Evolutionary conservation across 2,888 invertebrate genomes (phyloP).

Genomic region (Pinctada fucata): DNA sequence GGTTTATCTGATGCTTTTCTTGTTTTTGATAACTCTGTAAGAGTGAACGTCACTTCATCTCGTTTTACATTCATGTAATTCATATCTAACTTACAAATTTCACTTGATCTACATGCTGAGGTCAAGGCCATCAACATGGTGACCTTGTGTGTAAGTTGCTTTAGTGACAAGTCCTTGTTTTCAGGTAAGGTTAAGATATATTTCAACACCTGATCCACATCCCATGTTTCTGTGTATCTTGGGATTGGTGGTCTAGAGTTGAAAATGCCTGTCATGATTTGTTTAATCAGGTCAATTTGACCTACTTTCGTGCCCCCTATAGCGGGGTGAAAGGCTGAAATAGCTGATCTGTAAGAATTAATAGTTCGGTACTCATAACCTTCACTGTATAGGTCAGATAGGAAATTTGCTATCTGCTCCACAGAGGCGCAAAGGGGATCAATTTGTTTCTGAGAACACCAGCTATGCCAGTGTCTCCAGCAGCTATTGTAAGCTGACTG

Average conservation of each 20-base stretch:
- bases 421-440: slow-evolving; percentile 16
- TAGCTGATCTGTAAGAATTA: slow-evolving; percentile 21
- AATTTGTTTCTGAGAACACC: slow-evolving; percentile 16
- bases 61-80: neutral
- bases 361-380: slow-evolving; percentile 24
- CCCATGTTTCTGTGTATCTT: slow-evolving; percentile 19
- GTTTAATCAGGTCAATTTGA: slow-evolving; percentile 10
- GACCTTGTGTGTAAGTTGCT: slow-evolving; percentile 14
- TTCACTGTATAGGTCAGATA: neutral
- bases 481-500: slow-evolving; percentile 29
- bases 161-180: slow-evolving; percentile 17
- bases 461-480: slow-evolving; percentile 24
- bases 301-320: slow-evolving; percentile 8
- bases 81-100: slow-evolving; percentile 13
- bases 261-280: slow-evolving; percentile 16
- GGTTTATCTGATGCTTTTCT: slow-evolving; percentile 2
- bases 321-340: slow-evolving; percentile 6
- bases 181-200: neutral
- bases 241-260: slow-evolving; percentile 18
- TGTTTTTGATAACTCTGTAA: slow-evolving; percentile 15
- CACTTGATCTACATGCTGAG: slow-evolving; percentile 14
- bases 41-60: slow-evolving; percentile 10
- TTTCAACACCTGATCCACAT: slow-evolving; percentile 12
- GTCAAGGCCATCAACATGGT: slow-evolving; percentile 15
- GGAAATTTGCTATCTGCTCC: slow-evolving; percentile 21